A percentile compares a stretch with the other conserved stretches of the same genome.
These are phyloP conservation scores for Glossosoma conforme DNA, from an alignment of 1,140 invertebrate genomes.

Conservation along the genomic window DNA sequence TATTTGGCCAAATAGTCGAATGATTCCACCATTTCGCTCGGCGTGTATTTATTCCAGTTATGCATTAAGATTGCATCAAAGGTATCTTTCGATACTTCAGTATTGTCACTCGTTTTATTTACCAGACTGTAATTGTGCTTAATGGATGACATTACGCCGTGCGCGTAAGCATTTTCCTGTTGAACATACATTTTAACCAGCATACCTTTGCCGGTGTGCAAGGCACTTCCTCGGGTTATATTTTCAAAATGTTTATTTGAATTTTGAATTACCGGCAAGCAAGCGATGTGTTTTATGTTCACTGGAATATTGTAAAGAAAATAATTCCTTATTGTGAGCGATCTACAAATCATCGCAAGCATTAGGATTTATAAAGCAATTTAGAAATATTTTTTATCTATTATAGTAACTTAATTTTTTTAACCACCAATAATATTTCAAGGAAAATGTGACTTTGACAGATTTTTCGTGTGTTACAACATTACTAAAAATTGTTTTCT, in stretches of 20 bases:
- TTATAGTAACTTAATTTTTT: background rate
- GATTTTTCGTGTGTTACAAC: background rate
- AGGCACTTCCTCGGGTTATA: too few relatives aligned
- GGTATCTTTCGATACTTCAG: too few relatives aligned
- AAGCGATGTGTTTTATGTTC: background rate
- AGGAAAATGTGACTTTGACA: background rate
- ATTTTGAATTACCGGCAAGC: background rate
- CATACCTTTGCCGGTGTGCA: background rate
- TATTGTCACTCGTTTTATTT: too few relatives aligned
- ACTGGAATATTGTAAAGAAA: background rate
- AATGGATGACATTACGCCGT: constrained; percentile 33
- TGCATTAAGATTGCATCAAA: too few relatives aligned
- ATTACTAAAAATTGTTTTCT: background rate
- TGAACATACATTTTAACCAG: constrained; percentile 31
- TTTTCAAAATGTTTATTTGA: background rate
- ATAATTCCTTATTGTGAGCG: background rate
- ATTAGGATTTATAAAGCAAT: background rate
- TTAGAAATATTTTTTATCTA: background rate
- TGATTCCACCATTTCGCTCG: constrained; percentile 34
- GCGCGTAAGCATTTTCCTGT: constrained; percentile 37
- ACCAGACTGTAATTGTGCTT: too few relatives aligned
- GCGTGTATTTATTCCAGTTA: constrained; percentile 23
- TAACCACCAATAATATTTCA: background rate
- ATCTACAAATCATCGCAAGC: background rate
- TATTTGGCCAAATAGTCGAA: constrained; percentile 40